Percentiles rank a stretch among this genome's conserved stretches.
Conservation (phyloP, 2,113 vertebrate species). For the Sphyrna mokarran region DNA sequence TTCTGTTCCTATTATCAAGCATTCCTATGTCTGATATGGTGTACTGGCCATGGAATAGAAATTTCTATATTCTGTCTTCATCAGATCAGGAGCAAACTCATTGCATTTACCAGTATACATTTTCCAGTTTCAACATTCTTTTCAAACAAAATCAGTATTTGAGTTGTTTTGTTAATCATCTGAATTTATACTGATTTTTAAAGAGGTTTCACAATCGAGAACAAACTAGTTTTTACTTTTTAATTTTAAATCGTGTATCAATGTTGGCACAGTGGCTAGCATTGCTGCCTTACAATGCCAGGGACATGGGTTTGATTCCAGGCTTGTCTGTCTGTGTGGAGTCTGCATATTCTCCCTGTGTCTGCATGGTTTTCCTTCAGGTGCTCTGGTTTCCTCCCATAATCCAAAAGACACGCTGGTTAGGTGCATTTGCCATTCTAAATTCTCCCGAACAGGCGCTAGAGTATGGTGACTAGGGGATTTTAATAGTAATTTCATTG, state of each 20-base stretch:
- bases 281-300: no score
- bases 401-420: no score
- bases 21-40: neutral
- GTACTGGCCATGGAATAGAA: neutral
- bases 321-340: no score
- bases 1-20: neutral
- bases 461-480: no score
- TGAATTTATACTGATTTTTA: neutral
- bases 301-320: no score
- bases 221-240: neutral
- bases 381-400: no score
- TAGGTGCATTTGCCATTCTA: no score
- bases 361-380: no score
- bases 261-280: no score
- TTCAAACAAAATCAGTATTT: neutral
- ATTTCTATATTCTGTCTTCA: neutral
- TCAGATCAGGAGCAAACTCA: neutral
- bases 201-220: neutral
- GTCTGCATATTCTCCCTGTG: no score
- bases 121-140: neutral
- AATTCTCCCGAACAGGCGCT: no score
- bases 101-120: neutral
- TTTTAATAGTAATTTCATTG: no score
- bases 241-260: neutral
- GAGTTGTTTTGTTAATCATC: neutral